phyloP scores from a whole-genome alignment of 2,113 vertebrate genomes.

The Pipa parva region DNA sequence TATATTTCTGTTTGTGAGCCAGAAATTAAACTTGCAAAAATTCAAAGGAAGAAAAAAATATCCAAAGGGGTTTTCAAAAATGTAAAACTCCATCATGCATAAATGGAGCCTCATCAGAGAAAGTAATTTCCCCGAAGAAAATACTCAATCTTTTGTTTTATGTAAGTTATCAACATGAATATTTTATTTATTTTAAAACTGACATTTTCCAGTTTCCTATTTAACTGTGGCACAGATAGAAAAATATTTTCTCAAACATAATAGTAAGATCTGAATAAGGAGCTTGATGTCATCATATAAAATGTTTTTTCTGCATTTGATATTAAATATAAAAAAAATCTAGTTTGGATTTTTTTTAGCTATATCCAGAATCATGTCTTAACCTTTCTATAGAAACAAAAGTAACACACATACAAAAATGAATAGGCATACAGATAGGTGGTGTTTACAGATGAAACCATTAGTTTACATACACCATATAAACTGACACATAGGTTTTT shows the following conservation, averaged over 20 bases:
- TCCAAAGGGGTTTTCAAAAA: conserved; percentile 75
- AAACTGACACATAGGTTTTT: too few relatives aligned
- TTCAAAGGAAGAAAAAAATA: conserved; percentile 61
- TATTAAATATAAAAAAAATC: conserved; percentile 19
- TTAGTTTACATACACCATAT: too few relatives aligned
- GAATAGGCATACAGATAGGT: too few relatives aligned
- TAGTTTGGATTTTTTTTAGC: too few relatives aligned
- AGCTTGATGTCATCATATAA: conserved; percentile 22
- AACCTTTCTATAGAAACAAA: too few relatives aligned
- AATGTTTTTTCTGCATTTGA: conserved; percentile 14
- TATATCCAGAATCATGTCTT: too few relatives aligned
- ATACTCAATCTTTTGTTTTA: conserved; percentile 77
- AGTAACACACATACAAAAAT: too few relatives aligned
- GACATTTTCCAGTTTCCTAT: conserved; percentile 54
- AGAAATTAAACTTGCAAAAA: conserved; percentile 66
- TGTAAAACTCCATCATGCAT: conserved; percentile 78
- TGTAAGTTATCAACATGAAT: conserved; percentile 76
- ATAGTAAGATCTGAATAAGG: conserved; percentile 7
- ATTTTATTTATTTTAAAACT: conserved; percentile 68
- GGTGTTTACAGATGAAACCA: too few relatives aligned
- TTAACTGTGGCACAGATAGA: conserved; percentile 51
- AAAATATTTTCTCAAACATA: too few relatives aligned
- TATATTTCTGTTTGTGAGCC: conserved; percentile 64
- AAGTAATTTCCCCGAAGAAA: conserved; percentile 77
- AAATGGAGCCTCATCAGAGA: conserved; percentile 72